Base-by-base conservation (phyloP, 2,113 vertebrate species). In the Sebastes fasciatus region DNA sequence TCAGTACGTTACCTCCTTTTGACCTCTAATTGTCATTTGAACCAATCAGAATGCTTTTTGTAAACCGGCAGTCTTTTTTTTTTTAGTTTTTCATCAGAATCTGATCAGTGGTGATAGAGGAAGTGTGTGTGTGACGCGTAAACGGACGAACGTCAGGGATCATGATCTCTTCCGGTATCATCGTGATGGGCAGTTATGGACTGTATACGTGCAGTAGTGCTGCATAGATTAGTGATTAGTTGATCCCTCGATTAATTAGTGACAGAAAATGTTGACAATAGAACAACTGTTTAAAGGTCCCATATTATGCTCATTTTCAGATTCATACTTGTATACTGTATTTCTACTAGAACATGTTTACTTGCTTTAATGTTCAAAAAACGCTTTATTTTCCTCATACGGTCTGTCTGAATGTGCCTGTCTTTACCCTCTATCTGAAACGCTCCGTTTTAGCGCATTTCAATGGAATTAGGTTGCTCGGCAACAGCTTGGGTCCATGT, bases 21-120 rank as follows among this genome's bases (percentile, higher is more conserved):
- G 88, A 90, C 83, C 91, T 89, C 46, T 83, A 34, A 89, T 86
- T 76, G 61, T 68, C 4, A 0, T 80, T 77, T 75, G n/a, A 60
- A 42, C 77, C 83, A 88, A 83, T 88, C 80, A 72, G n/a, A 74
- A 16, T 14, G 23, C 51, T 45, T 79, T 79, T 64, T 74, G n/a
- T 43, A 12, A 63, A 70, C 21, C 21, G 0, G 7, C 14, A 40
- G 3, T 69, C 52, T 14, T 68, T 13, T 45, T 66, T 11, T 34
- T 34, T 34, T 34, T 34, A 34, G 34, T 34, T 34, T 34, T 68
- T 19, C 57, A 51, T 88, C 68, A 82, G 55, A 72, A 77, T 82
- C 40, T 62, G 79, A 87, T 86, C 42, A 13, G 23, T 1, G 4
- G 0, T 0, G 60, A 77, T 54, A 58, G 54, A 49, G 46, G 62